Conservation (phyloP, 2,888 invertebrate genomes). For the Hofmannophila pseudospretella region DNA sequence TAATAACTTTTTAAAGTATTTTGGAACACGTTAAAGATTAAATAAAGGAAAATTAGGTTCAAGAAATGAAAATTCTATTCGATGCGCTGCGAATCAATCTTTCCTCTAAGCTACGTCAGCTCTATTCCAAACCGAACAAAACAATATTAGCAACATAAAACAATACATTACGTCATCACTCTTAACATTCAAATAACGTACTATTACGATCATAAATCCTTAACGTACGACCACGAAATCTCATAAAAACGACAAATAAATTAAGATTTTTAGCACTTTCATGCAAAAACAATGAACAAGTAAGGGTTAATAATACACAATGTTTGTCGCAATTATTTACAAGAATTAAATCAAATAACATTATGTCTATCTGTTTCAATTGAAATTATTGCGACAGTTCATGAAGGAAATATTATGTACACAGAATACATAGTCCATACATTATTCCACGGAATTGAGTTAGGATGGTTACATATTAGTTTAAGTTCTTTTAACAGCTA, state of each 20-base stretch:
- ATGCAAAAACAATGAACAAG: constrained; percentile 41
- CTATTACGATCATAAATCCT: background rate
- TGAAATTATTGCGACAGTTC: constrained; percentile 20
- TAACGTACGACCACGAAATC: constrained; percentile 7
- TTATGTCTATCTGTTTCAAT: background rate
- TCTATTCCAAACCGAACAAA: background rate
- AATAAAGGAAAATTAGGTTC: too few species aligned
- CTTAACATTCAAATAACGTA: background rate
- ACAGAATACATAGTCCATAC: constrained; percentile 12
- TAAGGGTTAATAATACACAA: constrained; percentile 33
- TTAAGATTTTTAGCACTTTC: constrained; percentile 36
- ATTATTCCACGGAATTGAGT: background rate
- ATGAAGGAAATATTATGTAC: constrained; percentile 19
- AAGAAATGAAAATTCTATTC: too few species aligned
- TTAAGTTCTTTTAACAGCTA: background rate
- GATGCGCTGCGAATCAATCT: background rate
- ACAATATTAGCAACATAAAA: background rate
- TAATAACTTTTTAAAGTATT: too few species aligned
- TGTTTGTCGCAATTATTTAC: constrained; percentile 27
- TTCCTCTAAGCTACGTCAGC: too few species aligned
- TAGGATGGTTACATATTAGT: constrained; percentile 5
- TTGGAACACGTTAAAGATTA: too few species aligned
- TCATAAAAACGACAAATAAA: constrained; percentile 16
- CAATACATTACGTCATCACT: background rate
- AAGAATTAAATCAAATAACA: constrained; percentile 4